Conservation (phyloP, 2,113 vertebrate species). For the Anguilla rostrata region DNA sequence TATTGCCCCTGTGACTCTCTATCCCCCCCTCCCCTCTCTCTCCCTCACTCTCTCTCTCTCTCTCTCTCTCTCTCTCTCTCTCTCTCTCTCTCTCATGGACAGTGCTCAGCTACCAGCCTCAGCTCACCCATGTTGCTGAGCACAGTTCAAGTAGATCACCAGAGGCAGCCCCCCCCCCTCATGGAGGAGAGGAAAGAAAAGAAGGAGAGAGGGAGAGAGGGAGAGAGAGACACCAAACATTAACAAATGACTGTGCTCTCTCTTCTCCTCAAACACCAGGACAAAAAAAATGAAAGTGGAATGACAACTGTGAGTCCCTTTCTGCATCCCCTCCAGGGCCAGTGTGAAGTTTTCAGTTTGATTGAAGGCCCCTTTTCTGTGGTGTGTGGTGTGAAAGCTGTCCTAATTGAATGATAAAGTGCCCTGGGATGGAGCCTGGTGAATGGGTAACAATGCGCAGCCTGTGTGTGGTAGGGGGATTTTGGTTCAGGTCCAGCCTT, state of each 20-base stretch:
- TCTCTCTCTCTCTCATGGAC: neutral
- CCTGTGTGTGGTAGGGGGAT: constrained; percentile 80
- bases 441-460: constrained; percentile 76
- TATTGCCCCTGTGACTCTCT: constrained; percentile 19
- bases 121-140: constrained; percentile 45
- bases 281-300: constrained; percentile 69
- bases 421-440: constrained; percentile 74
- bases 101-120: constrained; percentile 14
- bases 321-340: constrained; percentile 69
- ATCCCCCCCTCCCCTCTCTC: constrained; percentile 23
- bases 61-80: neutral
- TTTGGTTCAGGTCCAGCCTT: constrained; percentile 76
- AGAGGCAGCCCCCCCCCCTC: constrained; percentile 28
- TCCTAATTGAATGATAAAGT: constrained; percentile 86
- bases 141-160: constrained; percentile 28
- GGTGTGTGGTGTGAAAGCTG: constrained; percentile 78
- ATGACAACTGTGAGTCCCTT: constrained; percentile 64
- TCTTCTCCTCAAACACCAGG: constrained; percentile 57
- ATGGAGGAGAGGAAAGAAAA: constrained; percentile 23
- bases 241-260: constrained; percentile 55
- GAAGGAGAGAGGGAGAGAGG: constrained; percentile 29
- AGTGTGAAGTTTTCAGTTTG: constrained; percentile 78
- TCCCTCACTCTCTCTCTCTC: neutral
- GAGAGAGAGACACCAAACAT: constrained; percentile 45
- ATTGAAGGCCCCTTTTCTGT: constrained; percentile 78